Percentiles rank a stretch among this genome's conserved stretches.
Evolutionary conservation across 2,888 invertebrate genomes (phyloP).

Genomic region (Nebria salina): DNA sequence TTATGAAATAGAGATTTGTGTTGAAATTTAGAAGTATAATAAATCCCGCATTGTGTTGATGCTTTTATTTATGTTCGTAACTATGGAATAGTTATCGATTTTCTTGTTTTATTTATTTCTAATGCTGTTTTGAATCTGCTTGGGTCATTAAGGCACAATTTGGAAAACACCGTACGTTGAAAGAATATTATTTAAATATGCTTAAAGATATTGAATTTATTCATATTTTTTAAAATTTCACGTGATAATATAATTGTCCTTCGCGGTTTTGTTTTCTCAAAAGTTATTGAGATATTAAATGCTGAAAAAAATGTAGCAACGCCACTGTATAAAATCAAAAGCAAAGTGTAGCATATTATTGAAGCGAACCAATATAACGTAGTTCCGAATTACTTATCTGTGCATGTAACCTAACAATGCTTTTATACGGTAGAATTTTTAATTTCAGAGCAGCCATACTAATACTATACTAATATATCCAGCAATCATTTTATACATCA

Average conservation of each 20-base stretch:
- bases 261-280: no score
- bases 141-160: no score
- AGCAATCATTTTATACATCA: conserved; percentile 21
- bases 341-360: not conserved
- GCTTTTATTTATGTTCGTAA: not conserved
- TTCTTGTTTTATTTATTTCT: not conserved
- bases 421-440: conserved; percentile 43
- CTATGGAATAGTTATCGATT: not conserved
- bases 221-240: no score
- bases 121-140: not conserved
- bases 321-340: not conserved
- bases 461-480: conserved; percentile 21
- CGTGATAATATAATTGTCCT: no score
- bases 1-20: not conserved
- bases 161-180: no score
- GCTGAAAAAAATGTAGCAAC: not conserved
- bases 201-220: no score
- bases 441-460: conserved; percentile 36
- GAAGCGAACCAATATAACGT: conserved; percentile 18
- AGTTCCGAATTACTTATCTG: not conserved
- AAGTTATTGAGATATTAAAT: no score
- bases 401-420: conserved; percentile 27
- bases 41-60: not conserved
- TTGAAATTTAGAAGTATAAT: not conserved
- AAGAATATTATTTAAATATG: no score